Percentiles rank a stretch among this genome's conserved stretches.
Conservation (phyloP, 2,888 invertebrate genomes). For the Mesopsocus fuscifrons region DNA sequence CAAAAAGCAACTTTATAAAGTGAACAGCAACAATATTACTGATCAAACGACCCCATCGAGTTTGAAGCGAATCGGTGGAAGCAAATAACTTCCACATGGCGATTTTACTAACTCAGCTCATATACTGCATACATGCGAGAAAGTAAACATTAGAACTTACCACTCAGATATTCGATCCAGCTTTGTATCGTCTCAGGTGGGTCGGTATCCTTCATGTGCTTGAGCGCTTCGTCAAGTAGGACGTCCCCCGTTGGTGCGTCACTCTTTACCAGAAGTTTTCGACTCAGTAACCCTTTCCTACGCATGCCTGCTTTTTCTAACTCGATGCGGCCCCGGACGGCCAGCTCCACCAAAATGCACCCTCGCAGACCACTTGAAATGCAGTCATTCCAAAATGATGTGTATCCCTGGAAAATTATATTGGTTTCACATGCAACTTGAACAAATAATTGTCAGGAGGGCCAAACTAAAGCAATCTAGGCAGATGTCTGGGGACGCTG, state of each 20-base stretch:
- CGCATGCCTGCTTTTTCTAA: slow-evolving; percentile 94
- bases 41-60: too few species aligned
- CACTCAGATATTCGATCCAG: slow-evolving; percentile 99
- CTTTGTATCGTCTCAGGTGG: slow-evolving; percentile 94
- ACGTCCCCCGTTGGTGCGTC: slow-evolving; percentile 96
- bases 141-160: too few species aligned
- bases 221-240: slow-evolving; percentile 80
- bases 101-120: too few species aligned
- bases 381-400: slow-evolving; percentile 99
- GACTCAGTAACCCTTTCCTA: slow-evolving; percentile 71
- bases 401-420: slow-evolving; percentile 59
- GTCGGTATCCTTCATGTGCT: slow-evolving; percentile 96
- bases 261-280: slow-evolving; percentile 61
- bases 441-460: too few species aligned
- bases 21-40: too few species aligned
- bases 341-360: slow-evolving; percentile 94
- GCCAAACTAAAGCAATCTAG: too few species aligned
- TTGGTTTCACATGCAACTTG: not conserved
- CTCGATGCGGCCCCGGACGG: slow-evolving; percentile 84
- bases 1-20: too few species aligned
- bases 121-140: too few species aligned
- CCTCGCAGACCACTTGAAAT: slow-evolving; percentile 97
- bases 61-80: too few species aligned
- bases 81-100: too few species aligned
- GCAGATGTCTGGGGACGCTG: too few species aligned